These are phyloP conservation scores for Liparis tanakae DNA, from an alignment of 2,797 vertebrate species.

Conservation along the genomic window DNA sequence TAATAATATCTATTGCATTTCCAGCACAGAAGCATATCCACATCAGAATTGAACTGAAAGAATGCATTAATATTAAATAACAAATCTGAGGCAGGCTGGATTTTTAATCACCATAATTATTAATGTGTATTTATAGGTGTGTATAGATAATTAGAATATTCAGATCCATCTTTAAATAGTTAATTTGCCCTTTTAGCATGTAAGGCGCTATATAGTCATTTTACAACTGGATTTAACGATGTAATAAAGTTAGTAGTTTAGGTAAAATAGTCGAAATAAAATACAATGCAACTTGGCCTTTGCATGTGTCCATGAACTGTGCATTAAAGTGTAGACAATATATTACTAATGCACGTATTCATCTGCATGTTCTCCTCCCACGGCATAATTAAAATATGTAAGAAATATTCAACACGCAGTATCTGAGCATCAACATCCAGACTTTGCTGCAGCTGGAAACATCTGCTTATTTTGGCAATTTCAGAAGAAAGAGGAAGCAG, in stretches of 20 bases:
- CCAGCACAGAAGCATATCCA: not conserved
- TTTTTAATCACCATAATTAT: not conserved
- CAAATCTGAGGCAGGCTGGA: not conserved
- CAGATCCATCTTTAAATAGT: not conserved
- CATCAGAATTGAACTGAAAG: not conserved
- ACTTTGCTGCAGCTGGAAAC: not conserved
- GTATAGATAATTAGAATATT: not conserved
- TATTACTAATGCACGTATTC: not conserved
- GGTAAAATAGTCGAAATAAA: not conserved
- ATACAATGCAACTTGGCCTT: no score
- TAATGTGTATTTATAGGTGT: not conserved
- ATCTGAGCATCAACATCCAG: not conserved
- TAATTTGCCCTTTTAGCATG: not conserved
- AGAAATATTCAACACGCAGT: not conserved
- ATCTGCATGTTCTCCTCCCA: not conserved
- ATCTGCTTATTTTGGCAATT: not conserved
- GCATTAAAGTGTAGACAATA: not conserved
- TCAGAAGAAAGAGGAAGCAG: constrained; percentile 37
- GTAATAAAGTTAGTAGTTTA: not conserved
- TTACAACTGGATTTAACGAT: not conserved
- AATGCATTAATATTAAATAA: no score
- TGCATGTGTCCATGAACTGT: not conserved
- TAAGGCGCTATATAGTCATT: constrained; percentile 1
- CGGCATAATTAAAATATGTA: not conserved
- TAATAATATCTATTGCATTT: not conserved